Evolutionary conservation across 2,888 invertebrate genomes (phyloP), one percentile per base, ranked within the genome.

Genomic region (Cynaeus angustus): DNA sequence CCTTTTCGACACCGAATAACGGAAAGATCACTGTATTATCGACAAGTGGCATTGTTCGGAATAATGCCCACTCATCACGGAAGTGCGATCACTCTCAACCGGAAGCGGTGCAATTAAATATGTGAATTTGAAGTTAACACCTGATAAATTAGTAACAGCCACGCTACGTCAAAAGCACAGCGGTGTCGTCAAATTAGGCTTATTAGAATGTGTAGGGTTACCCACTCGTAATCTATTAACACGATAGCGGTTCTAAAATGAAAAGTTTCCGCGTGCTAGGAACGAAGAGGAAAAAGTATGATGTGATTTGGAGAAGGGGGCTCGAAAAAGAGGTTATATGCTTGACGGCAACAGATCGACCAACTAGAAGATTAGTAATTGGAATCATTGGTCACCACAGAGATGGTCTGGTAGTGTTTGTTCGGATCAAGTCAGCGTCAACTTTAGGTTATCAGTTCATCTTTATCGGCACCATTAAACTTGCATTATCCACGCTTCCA

Each of bases 11-110:
- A 61, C 66, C 67, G 74, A 74, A 69, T 71, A 72, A 73, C 73
- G 74, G 66, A 77, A 79, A 80, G 81, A 82, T 82, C 80, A 77
- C 75, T 66, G 73, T 74, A 77, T 76, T 76, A 79, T 80, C 79
- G 80, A 80, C 83, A 83, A 83, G 83, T 83, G 82, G 77, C 75
- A 80, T 82, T 82, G 80, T 81, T 75, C 72, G 52, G 53, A 79
- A 82, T 82, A 83, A 81, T 80, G 80, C 80, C 66, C 71, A 75
- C 77, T 82, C 82, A 82, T 80, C 75, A 71, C 79, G 79, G 80
- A 80, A 82, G 76, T 77, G 73, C 74, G 76, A 80, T 79, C 78
- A 76, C 74, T 78, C 74, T 74, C 75, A 67, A 75, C 80, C 80
- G 81, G 80, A 81, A 82, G 76, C 76, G 75, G 77, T 75, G 76